phyloP scores from a whole-genome alignment of 2,888 invertebrate genomes.

The Anagyrus pseudococci region DNA sequence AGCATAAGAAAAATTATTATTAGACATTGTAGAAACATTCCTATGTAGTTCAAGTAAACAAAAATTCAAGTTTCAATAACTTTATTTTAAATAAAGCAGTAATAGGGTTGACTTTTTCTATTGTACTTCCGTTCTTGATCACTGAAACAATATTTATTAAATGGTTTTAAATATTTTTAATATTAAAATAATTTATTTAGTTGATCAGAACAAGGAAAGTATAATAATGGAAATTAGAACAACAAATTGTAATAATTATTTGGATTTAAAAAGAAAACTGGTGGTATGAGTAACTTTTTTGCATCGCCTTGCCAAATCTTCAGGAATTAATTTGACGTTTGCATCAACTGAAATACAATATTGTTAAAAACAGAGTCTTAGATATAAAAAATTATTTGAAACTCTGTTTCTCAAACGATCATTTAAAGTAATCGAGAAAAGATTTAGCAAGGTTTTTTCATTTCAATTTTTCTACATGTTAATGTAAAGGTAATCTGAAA shows the following conservation, averaged over 20 bases:
- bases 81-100: conserved; percentile 39
- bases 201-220: background rate
- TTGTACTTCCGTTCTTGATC: too few species aligned
- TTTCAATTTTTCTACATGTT: background rate
- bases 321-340: conserved; percentile 7
- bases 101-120: conserved; percentile 20
- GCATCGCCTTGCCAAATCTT: conserved; percentile 6
- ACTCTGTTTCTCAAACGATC: background rate
- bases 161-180: background rate
- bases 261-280: conserved; percentile 1
- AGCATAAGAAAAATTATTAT: too few species aligned
- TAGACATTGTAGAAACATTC: too few species aligned
- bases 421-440: background rate
- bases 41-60: background rate
- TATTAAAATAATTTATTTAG: background rate
- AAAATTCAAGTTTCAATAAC: conserved; percentile 29
- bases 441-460: conserved; percentile 9
- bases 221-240: too few species aligned
- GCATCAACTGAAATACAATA: background rate
- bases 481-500: too few species aligned
- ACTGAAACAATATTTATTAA: background rate
- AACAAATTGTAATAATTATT: conserved; percentile 12
- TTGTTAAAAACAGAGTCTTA: too few species aligned
- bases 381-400: background rate
- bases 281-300: conserved; percentile 5